These are phyloP conservation scores for Ornithoptera alexandrae DNA, from an alignment of 2,888 invertebrate species.

Conservation along the genomic window DNA sequence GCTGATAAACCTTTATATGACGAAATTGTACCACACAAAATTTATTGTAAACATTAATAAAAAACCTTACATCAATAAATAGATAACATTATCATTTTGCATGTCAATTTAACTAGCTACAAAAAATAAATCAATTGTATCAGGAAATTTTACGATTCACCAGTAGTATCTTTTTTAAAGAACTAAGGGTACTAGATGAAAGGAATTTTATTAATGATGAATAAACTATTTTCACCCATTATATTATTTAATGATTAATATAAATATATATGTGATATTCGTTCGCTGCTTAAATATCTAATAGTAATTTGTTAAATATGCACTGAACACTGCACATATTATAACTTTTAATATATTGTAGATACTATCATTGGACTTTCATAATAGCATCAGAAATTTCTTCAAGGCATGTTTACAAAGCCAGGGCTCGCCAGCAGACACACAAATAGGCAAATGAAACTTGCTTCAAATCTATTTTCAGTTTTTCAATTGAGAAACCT, in stretches of 20 bases:
- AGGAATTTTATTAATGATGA: no score
- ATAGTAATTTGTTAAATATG: background rate
- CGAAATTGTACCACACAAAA: no score
- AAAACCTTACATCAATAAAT: no score
- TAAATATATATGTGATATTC: background rate
- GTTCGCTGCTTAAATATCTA: background rate
- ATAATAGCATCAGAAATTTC: background rate
- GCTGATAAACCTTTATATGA: no score
- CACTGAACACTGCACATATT: background rate
- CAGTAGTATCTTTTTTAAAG: no score
- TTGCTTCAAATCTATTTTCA: background rate
- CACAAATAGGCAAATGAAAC: background rate
- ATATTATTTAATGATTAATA: background rate
- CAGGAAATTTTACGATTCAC: no score
- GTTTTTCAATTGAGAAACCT: background rate
- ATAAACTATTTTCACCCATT: no score
- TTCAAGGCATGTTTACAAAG: background rate
- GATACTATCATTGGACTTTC: background rate
- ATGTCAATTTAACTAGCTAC: no score
- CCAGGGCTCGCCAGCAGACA: conserved; percentile 3
- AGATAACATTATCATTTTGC: no score
- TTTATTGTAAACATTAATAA: no score
- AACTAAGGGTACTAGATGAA: no score
- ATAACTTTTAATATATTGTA: background rate
- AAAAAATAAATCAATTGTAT: no score